Base-by-base conservation (phyloP, 2,113 vertebrate genomes). In the Deroptyus accipitrinus region DNA sequence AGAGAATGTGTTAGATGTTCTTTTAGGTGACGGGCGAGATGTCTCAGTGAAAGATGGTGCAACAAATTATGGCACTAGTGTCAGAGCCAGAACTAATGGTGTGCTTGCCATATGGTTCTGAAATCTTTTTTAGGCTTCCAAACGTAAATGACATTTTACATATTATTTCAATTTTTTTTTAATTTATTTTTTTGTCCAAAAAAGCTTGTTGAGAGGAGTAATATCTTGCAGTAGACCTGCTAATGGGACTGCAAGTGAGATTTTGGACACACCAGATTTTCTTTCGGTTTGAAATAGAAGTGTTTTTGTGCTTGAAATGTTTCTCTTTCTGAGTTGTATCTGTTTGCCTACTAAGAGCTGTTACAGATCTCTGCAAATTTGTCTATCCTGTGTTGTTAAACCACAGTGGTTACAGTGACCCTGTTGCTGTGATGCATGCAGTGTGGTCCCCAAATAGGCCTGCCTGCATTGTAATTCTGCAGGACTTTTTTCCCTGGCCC, bases 1-100 rank as follows among this genome's bases (percentile, higher is more conserved):
- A 67, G 55, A n/a, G 22, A 39, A 42, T 14, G 39, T 18, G 10
- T n/a, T 20, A 18, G 10, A 3, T 0, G 0, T 8, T 12, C 6
- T 51, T 54, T 39, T 28, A 44, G 17, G 13, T 68, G 25, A 83
- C 59, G 22, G 27, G 17, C 0, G 3, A 48, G 13, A 33, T 5
- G 1, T 42, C 22, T 76, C 4, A 1, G 8, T 28, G 52, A 22
- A 41, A 70, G 49, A 10, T 0, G 0, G 2, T 31, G 51, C 5
- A 17, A 31, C 19, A 39, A 74, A 25, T 62, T 41, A 13, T 9
- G 68, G 31, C 17, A n/a, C 15, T 23, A 33, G 28, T 1, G 1
- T 35, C 17, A 62, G 51, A 64, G 13, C 33, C 46, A 59, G 28
- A 63, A 24, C 37, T 59, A n/a, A 10, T 0, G 0, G 27, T 7